Base-by-base conservation (phyloP, 2,888 invertebrate genomes). In the Epirrita christyi region DNA sequence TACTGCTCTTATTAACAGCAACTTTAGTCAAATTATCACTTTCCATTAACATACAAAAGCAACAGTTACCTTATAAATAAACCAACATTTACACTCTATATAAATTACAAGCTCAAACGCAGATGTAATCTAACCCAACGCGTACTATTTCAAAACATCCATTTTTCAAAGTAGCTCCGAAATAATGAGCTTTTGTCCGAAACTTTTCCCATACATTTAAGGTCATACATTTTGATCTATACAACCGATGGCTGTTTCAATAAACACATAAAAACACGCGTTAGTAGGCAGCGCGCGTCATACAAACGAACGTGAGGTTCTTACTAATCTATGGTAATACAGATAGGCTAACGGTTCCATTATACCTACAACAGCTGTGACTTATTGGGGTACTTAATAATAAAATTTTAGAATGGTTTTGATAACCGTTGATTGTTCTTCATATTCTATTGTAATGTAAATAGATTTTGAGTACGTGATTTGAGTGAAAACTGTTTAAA, bases 241-340 rank as follows among this genome's bases (percentile, higher is more conserved):
- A 77, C 79, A 76, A 77, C 72, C 76, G 83, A 85, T 84, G 83
- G 77, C 73, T 80, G 81, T 88, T 90, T 89, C 87, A 89, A 89
- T 91, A 88, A 85, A 86, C 86, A 84, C 85, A 88, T 87, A 88
- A 91, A 90, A 90, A 89, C 80, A 76, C 74, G 68, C 70, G 69
- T 90, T 85, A 76, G 75, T 75, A 91, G 81, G 83, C 89, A 58
- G 61, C 66, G 64, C 84, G 76, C 86, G 82, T 80, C 68, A 69
- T 64, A 61, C 57, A 57, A 43, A 41, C 42, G 68, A 72, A 90
- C 90, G 90, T 89, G 88, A 81, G 68, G 79, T 70, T 70, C 72
- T 55, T 71, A 66, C 76, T 76, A 86, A 87, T 80, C 76, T 80
- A 70, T 72, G 70, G 68, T 48, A 59, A 55, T 59, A 75, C 76